phyloP scores from a whole-genome alignment of 64 coral and sea anemone species.

The Anthopleura sola region DNA sequence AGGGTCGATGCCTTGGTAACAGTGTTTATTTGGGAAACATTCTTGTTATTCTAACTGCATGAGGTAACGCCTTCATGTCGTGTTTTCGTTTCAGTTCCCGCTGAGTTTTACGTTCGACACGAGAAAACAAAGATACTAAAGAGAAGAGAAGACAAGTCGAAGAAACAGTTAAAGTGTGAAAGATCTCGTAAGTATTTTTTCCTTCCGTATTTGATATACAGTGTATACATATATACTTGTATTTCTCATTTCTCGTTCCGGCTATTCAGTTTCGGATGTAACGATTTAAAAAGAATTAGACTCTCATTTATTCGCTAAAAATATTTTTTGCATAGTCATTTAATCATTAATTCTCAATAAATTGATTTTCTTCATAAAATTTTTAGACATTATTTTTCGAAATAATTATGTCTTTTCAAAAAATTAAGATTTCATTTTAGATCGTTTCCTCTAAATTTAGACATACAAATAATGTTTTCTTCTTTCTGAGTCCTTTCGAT shows the following conservation, averaged over 20 bases:
- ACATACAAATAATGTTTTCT: neutral
- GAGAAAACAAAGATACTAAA: neutral
- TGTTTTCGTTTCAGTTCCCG: neutral
- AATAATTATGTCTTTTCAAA: neutral
- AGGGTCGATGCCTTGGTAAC: neutral
- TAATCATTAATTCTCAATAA: too few relatives aligned
- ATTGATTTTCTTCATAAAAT: too few relatives aligned
- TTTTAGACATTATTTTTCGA: neutral
- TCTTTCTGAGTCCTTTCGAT: neutral
- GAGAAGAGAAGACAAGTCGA: neutral
- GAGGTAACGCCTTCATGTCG: neutral
- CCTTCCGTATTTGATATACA: too few relatives aligned
- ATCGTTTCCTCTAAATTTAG: neutral
- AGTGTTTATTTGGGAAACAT: neutral
- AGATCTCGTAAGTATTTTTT: too few relatives aligned
- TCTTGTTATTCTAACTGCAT: neutral
- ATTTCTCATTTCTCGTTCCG: too few relatives aligned
- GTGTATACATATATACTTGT: too few relatives aligned
- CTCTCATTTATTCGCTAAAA: too few relatives aligned
- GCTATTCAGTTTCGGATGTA: too few relatives aligned
- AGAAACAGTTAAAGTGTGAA: neutral
- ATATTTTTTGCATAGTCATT: too few relatives aligned
- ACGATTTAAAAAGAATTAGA: too few relatives aligned
- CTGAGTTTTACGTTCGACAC: neutral
- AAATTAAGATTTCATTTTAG: neutral